A percentile compares a stretch with the other conserved stretches of the same genome.
These are phyloP conservation scores for Polydrusus cervinus DNA, from an alignment of 2,888 invertebrate species.

Conservation along the genomic window DNA sequence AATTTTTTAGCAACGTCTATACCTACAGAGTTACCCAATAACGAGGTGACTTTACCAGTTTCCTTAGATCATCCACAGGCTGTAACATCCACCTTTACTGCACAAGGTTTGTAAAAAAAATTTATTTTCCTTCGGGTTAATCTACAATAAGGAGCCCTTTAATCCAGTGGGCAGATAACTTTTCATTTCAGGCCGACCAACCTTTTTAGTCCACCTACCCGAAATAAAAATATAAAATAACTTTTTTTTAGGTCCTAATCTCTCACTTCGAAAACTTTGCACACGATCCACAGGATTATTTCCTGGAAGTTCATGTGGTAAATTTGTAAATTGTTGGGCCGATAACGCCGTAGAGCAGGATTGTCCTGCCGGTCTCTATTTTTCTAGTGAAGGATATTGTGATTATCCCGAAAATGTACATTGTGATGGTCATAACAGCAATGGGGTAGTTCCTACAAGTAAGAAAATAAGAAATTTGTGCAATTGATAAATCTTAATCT, in stretches of 20 bases:
- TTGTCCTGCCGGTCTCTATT: slow-evolving; percentile 78
- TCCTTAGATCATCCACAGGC: slow-evolving; percentile 3
- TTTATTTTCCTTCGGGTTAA: too few species aligned
- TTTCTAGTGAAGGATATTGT: slow-evolving; percentile 76
- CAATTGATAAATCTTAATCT: too few species aligned
- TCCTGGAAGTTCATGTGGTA: slow-evolving; percentile 77
- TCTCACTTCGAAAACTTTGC: slow-evolving; percentile 66
- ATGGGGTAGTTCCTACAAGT: slow-evolving; percentile 53
- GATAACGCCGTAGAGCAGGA: slow-evolving; percentile 79
- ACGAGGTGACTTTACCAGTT: not conserved
- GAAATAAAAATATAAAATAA: too few species aligned
- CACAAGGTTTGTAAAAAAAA: slow-evolving; percentile 1
- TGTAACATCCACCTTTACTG: not conserved
- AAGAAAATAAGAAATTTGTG: slow-evolving; percentile 25
- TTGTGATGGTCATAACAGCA: slow-evolving; percentile 68
- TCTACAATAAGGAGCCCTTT: too few species aligned
- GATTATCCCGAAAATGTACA: slow-evolving; percentile 79
- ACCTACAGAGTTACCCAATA: not conserved
- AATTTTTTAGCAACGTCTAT: slow-evolving; percentile 7
- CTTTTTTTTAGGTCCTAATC: not conserved
- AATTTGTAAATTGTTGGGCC: slow-evolving; percentile 83
- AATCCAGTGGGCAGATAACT: too few species aligned
- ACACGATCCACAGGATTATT: slow-evolving; percentile 76
- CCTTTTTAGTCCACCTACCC: too few species aligned
- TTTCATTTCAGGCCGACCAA: too few species aligned